Evolutionary conservation across 2,797 vertebrate species (phyloP), one percentile per base, ranked within the genome.

Genomic region (Columba guinea): DNA sequence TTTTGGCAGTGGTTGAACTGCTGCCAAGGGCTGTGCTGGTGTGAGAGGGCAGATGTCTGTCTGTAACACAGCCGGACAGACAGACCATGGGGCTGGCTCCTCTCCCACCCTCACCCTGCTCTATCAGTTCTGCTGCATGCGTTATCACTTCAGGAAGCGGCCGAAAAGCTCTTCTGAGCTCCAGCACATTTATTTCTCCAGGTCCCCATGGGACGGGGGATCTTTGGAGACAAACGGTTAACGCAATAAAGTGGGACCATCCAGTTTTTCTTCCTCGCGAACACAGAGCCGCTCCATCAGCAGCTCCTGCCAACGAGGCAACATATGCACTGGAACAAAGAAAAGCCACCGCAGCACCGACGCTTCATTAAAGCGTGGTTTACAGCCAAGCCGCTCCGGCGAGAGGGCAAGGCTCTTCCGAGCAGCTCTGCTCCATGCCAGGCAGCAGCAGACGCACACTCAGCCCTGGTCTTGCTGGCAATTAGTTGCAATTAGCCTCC

Each of bases 321-420:
- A 52, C 95, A 95, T 96, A 96, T 93, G 94, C 93, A 91, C 91
- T 95, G 96, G 95, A 96, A 97, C 95, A 96, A 96, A 97, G 95
- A 94, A n/a, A 84, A 94, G 94, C 73, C 94, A 93, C 80, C 69
- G 70, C 94, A 87, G 95, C 95, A 52, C 79, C 83, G 7, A 62
- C 4, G 95, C 96, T 95, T 97, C 95, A 96, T 93, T 96, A 96
- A 73, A 84, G 80, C n/a, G 16, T 94, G 89, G 95, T 83, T 88
- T 46, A 28, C 85, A 96, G 95, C 95, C 95, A 96, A 97, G 85
- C 13, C 79, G 19, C 93, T 94, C 93, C 93, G 65, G 89, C 39
- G 55, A 90, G 95, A 91, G 95, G 96, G 93, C 85, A 17, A 21
- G 74, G 87, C 93, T 48, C 95, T 93, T 59, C 82, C 32, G 49